Evolutionary conservation across 2,888 invertebrate species (phyloP), one percentile per base, ranked within the genome.

Genomic region (Heteromyza rotundicornis): DNA sequence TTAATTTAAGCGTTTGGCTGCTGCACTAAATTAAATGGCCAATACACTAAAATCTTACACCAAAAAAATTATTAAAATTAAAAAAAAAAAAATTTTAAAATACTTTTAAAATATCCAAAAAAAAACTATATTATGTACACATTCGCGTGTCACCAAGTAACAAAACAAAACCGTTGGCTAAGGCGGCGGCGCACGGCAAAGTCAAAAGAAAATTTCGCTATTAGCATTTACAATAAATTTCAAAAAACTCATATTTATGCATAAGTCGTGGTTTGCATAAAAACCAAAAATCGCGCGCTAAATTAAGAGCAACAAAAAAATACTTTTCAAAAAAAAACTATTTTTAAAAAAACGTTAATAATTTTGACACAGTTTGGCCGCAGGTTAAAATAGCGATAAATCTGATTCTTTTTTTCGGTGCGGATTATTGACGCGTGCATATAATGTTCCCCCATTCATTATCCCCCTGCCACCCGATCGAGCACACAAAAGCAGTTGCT

Each of bases 391-490:
- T 22, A 22, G 49, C 50, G n/a, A 60, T 60, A 55, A 40, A 51
- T 19, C 54, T 52, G n/a, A 24, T 24, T 35, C 1, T 36, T 23
- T 47, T 40, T 40, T 55, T 55, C 36, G 2, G 35, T 19, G 32
- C 12, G 16, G 2, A 20, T 49, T 47, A 57, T 63, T 63, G 72
- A 71, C 68, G 72, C 75, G 74, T 75, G 74, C 70, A 75, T 70
- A 68, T 69, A 68, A 73, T 72, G 65, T 57, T 63, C 20, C n/a
- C 47, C 5, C 17, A 47, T n/a, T n/a, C n/a, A n/a, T n/a, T n/a
- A n/a, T n/a, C n/a, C n/a, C n/a, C n/a, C n/a, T n/a, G n/a, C n/a
- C n/a, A n/a, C n/a, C 17, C 17, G 20, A 14, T n/a, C 3, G 20
- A 47, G 14, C 16, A 40, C 5, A 40, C 3, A 40, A 40, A 10